A percentile compares a stretch with the other conserved stretches of the same genome.
phyloP scores from a whole-genome alignment of 2,888 invertebrate genomes.

The Aporophyla lueneburgensis region DNA sequence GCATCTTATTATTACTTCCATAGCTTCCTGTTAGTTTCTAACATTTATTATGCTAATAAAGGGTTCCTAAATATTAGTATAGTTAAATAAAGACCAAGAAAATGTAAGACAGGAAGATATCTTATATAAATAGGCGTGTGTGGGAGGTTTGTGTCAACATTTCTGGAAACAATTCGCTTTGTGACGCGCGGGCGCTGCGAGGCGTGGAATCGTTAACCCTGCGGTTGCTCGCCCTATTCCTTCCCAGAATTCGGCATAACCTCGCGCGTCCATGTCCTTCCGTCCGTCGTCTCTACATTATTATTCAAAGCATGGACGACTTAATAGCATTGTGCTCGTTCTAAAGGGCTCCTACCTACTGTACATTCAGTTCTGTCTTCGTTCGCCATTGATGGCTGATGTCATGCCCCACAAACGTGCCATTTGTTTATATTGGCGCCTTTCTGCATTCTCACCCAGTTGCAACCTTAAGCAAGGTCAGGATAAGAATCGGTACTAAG shows the following conservation, averaged over 20 bases:
- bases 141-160: constrained; percentile 56
- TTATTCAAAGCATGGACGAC: constrained; percentile 66
- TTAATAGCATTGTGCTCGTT: constrained; percentile 64
- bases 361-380: constrained; percentile 12
- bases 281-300: constrained; percentile 65
- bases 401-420: constrained; percentile 18
- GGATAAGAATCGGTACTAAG: constrained; percentile 19
- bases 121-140: constrained; percentile 43
- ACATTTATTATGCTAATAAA: constrained; percentile 16
- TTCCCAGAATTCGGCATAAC: constrained; percentile 72
- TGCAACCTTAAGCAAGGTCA: constrained; percentile 21
- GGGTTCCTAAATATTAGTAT: constrained; percentile 19
- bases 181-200: constrained; percentile 27
- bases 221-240: constrained; percentile 56
- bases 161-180: constrained; percentile 63
- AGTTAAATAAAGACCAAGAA: constrained; percentile 13
- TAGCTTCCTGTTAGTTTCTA: constrained; percentile 16
- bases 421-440: constrained; percentile 17
- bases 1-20: constrained; percentile 10
- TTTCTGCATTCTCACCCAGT: constrained; percentile 36
- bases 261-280: constrained; percentile 69
- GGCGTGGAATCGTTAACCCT: constrained; percentile 47
- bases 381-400: constrained; percentile 20
- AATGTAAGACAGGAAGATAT: constrained; percentile 22
- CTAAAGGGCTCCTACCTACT: constrained; percentile 55